A percentile compares a stretch with the other conserved stretches of the same genome.
These are phyloP conservation scores for Drosophila athabasca DNA, from an alignment of 1,140 invertebrate species.

Conservation along the genomic window DNA sequence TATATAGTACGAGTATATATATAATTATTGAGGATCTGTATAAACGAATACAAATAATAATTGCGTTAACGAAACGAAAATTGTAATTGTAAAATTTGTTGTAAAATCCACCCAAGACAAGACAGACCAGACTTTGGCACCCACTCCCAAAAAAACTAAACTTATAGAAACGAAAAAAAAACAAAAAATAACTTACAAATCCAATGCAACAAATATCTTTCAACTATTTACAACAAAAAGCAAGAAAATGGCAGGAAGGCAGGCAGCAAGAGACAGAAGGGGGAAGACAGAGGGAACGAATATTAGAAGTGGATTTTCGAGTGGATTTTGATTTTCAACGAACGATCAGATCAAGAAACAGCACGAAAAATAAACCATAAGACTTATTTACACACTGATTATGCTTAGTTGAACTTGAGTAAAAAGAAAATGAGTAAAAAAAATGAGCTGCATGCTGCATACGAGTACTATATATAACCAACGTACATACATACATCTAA, in stretches of 20 bases:
- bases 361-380: conserved; percentile 63
- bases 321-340: conserved; percentile 54
- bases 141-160: conserved; percentile 36
- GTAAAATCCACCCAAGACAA: conserved; percentile 59
- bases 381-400: conserved; percentile 81
- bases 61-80: conserved; percentile 12
- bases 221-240: conserved; percentile 65
- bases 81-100: conserved; percentile 69
- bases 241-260: conserved; percentile 8
- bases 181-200: conserved; percentile 21
- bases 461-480: conserved; percentile 9
- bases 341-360: conserved; percentile 38
- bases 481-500: conserved; percentile 33
- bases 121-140: conserved; percentile 22
- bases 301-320: conserved; percentile 45
- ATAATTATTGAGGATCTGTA: conserved; percentile 31
- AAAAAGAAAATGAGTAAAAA: neutral
- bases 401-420: conserved; percentile 74
- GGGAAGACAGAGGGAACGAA: conserved; percentile 7
- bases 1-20: no score
- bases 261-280: neutral
- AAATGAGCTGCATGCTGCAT: conserved; percentile 44
- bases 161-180: neutral
- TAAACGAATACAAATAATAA: conserved; percentile 32
- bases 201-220: conserved; percentile 23